phyloP scores from a whole-genome alignment of 2,888 invertebrate species.

The Epistrophe grossulariae region DNA sequence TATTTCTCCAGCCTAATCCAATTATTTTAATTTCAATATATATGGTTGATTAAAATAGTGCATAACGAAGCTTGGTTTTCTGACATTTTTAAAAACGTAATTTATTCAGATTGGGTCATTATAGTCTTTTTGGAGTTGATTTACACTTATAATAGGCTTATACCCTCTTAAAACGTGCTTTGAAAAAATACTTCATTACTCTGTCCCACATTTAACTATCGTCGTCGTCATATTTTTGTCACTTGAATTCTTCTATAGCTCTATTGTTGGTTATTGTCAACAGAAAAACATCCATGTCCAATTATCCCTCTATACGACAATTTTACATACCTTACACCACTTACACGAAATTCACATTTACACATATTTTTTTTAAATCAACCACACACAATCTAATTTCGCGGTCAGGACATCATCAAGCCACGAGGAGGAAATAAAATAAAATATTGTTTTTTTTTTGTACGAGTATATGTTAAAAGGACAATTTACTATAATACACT shows the following conservation, averaged over 20 bases:
- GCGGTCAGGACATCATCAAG: conserved; percentile 22
- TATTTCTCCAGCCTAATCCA: too few species aligned
- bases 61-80: too few species aligned
- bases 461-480: conserved; percentile 36
- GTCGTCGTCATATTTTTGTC: neutral
- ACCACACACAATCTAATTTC: conserved; percentile 20
- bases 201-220: neutral
- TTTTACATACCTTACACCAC: neutral
- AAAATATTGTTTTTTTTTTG: neutral
- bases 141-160: neutral
- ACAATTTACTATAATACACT: conserved; percentile 29
- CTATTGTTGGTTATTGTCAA: conserved; percentile 54
- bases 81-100: too few species aligned
- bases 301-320: neutral
- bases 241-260: conserved; percentile 2
- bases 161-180: neutral
- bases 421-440: neutral
- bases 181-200: neutral
- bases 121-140: too few species aligned
- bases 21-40: too few species aligned
- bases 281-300: conserved; percentile 34
- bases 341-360: neutral
- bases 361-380: conserved; percentile 1
- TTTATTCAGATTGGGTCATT: too few species aligned
- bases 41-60: too few species aligned